Evolutionary conservation across 2,113 vertebrate species (phyloP), one percentile per base, ranked within the genome.

Genomic region (Entomyzon cyanotis): DNA sequence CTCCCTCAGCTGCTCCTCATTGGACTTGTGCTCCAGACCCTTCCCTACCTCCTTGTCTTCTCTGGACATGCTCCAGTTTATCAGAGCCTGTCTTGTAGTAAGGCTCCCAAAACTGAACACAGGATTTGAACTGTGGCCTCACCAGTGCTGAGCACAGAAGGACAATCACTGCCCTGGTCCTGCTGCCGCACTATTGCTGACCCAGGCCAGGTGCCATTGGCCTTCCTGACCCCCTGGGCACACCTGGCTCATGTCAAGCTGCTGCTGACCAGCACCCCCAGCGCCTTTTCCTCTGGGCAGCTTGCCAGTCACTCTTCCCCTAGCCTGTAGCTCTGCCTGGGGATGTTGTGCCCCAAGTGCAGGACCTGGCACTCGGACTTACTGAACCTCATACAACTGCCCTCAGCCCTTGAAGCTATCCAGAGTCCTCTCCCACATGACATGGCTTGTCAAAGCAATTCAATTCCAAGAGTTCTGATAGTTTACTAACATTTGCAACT

Each of bases 121-220:
- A 67, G 52, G 11, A 59, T 33, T 37, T 10, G 33, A 65, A 37
- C 2, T 59, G 52, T 11, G 28, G 33, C 68, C 59, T 59, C 37
- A 65, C 3, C 33, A 52, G 68, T 16, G 52, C 37, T 0, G 0
- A 82, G 27, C 0, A 52, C 60, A 82, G 60, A 10, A 44, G 23
- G 10, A 30, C 60, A 67, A 10, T 60, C 69, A 2, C 46, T 74
- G 31, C 9, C 69, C 69, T 82, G 78, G 2, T 46, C 24, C 46
- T 53, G 53, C 53, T 60, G 52, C 46, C 87, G 53, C n/a, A 25
- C 46, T 0, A 31, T 12, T 75, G 53, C 46, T 82, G 62, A n/a
- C 7, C 21, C 53, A 68, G 47, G 16, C 62, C 78, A 75, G 53
- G 33, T 12, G 28, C 60, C 69, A 12, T 7, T 42, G 35, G 67